Evolutionary conservation across 2,113 vertebrate genomes (phyloP), one percentile per base, ranked within the genome.

Genomic region (Nothoprocta perdicaria): DNA sequence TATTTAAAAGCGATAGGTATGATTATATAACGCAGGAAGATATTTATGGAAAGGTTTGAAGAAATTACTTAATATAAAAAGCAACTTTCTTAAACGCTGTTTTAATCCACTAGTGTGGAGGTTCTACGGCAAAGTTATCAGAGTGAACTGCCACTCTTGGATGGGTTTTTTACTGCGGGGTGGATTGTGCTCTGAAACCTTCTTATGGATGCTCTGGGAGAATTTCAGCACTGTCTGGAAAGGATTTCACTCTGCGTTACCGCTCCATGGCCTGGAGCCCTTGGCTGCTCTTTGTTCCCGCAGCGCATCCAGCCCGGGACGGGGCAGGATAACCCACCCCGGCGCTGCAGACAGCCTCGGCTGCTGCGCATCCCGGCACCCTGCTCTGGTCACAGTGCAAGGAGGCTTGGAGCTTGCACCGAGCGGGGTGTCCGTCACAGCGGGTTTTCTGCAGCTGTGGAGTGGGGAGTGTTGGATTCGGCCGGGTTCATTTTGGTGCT

Each of bases 291-390:
- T 19, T 12, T 17, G 6, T 46, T 61, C 22, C 29, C 43, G 62
- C 31, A 23, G 35, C 65, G n/a, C n/a, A 15, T 22, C 22, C 1
- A 1, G 3, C 0, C 1, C 9, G 35, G 69, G 66, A 62, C 2
- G 7, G 38, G 71, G 29, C 38, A 23, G n/a, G 26, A 19, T 2
- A 5, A 19, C 46, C 46, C 46, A 46, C 46, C 46, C 3, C 8
- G 5, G 52, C 50, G 23, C 12, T 2, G 65, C 84, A 74, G 88
- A 81, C 88, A 81, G 88, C 92, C 93, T 78, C n/a, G 23, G 43
- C 17, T 45, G 14, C 43, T 9, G 3, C 7, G 26, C 23, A 6
- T 38, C 8, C 23, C 29, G 8, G 18, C 4, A 14, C 5, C 55
- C 31, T 27, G 63, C 84, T 12, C 0, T 3, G 38, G 31, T 2